Evolutionary conservation across 2,797 vertebrate species (phyloP), one percentile per base, ranked within the genome.

Genomic region (Huso huso): DNA sequence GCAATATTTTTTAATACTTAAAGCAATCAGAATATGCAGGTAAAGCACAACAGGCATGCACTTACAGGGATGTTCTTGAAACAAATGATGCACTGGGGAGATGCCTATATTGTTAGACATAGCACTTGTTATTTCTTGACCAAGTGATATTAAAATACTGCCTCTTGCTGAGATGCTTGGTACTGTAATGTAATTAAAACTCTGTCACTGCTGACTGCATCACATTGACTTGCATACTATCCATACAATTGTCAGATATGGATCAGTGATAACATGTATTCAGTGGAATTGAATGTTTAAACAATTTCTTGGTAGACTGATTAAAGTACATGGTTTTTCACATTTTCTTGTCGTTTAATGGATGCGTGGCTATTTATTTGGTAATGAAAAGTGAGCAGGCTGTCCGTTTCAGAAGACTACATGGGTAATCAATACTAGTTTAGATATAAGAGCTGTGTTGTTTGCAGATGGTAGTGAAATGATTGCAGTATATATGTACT

Each of bases 261-360:
- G 68, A 77, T 76, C 69, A 70, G 71, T 79, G 74, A 77, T 69
- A 61, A 68, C 61, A 60, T 62, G 65, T 67, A 75, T 76, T 76
- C 74, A 69, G 70, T 68, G 77, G 78, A 81, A 79, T 81, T 79
- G 74, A 63, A 80, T 83, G 77, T 83, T 75, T 72, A 81, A 81
- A 77, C 70, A 79, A 77, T 79, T 88, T 90, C 87, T 87, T 88
- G 83, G 91, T 84, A 92, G 88, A 86, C 80, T 90, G 87, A 95
- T 93, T 94, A 94, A 96, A 94, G 80, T 83, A 80, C 85, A 85
- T 82, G 85, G 79, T 88, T 85, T 85, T 89, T 88, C 87, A 68
- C 51, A 59, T 49, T 49, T 55, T 37, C 4, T 37, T 37, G 23
- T 37, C 23, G 2, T 37, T 37, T 37, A 37, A 37, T 37, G 23